These are phyloP conservation scores for Quiscalus mexicanus DNA, from an alignment of 2,113 vertebrate species.

Conservation along the genomic window DNA sequence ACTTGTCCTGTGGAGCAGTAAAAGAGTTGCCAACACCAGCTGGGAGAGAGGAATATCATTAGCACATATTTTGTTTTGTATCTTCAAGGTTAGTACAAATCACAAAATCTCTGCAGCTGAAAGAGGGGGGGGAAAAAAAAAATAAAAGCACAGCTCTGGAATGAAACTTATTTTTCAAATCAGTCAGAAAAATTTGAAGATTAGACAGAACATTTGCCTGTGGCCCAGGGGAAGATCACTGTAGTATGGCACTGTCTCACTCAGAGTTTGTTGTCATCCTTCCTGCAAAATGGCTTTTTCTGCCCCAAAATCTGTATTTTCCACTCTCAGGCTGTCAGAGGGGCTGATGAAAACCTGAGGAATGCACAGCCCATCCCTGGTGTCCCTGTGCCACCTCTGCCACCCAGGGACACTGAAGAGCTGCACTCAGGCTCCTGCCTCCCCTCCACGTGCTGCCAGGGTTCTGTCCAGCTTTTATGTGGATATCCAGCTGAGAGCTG, in stretches of 20 bases:
- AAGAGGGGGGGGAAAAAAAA: neutral
- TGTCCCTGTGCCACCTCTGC: neutral
- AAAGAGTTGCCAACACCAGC: constrained; percentile 72
- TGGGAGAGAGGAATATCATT: constrained; percentile 73
- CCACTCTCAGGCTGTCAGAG: neutral
- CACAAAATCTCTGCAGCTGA: constrained; percentile 54
- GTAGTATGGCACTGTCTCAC: neutral
- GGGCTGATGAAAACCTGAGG: neutral
- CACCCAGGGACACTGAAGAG: accelerated
- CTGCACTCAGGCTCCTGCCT: accelerated
- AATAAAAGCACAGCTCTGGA: neutral
- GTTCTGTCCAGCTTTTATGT: neutral
- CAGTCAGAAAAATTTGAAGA: neutral
- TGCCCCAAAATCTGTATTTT: neutral
- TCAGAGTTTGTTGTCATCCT: neutral
- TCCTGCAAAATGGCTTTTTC: neutral
- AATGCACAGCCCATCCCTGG: accelerated
- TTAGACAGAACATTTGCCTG: neutral
- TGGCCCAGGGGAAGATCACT: neutral
- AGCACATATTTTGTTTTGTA: constrained; percentile 64
- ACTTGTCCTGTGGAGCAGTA: constrained; percentile 64
- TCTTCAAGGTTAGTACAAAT: constrained; percentile 72
- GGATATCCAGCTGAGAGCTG: neutral
- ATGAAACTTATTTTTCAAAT: constrained; percentile 30
- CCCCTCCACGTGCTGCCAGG: accelerated